These are phyloP conservation scores for Aphidoletes aphidimyza DNA, from an alignment of 2,888 invertebrate species.

Conservation along the genomic window DNA sequence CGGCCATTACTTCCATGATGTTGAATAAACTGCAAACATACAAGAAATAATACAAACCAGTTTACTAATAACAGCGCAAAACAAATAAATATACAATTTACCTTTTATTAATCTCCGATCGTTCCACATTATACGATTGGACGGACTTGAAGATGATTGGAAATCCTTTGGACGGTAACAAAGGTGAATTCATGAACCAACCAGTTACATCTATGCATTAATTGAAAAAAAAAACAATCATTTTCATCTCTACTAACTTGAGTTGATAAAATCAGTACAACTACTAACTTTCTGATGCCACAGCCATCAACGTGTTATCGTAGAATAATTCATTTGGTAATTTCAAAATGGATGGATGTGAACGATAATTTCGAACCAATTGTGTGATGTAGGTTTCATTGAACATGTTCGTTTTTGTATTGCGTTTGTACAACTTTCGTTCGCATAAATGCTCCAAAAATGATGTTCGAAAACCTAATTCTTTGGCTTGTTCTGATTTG, in stretches of 20 bases:
- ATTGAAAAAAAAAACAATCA: background rate
- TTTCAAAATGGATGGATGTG: slow-evolving; percentile 73
- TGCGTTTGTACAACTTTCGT: slow-evolving; percentile 61
- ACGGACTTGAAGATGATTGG: slow-evolving; percentile 52
- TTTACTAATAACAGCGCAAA: background rate
- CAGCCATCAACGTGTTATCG: slow-evolving; percentile 70
- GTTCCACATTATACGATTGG: background rate
- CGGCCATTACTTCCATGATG: slow-evolving; percentile 69
- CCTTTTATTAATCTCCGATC: background rate
- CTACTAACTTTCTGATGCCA: slow-evolving; percentile 55
- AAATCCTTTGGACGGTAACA: background rate
- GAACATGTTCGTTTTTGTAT: slow-evolving; percentile 60
- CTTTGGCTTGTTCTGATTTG: slow-evolving; percentile 56
- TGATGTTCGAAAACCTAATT: slow-evolving; percentile 29
- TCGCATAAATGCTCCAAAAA: slow-evolving; percentile 28
- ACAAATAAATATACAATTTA: background rate
- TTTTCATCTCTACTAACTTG: no score
- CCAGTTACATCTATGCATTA: background rate
- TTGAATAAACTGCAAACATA: slow-evolving; percentile 69
- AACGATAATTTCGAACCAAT: slow-evolving; percentile 79
- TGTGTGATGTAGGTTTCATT: slow-evolving; percentile 77
- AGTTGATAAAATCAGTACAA: background rate
- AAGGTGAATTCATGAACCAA: background rate
- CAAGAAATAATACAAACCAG: background rate
- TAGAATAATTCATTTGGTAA: slow-evolving; percentile 81